Percentiles rank a stretch among this genome's conserved stretches.
Conservation (phyloP, 1,140 invertebrate genomes). For the Epicauta chinensis region DNA sequence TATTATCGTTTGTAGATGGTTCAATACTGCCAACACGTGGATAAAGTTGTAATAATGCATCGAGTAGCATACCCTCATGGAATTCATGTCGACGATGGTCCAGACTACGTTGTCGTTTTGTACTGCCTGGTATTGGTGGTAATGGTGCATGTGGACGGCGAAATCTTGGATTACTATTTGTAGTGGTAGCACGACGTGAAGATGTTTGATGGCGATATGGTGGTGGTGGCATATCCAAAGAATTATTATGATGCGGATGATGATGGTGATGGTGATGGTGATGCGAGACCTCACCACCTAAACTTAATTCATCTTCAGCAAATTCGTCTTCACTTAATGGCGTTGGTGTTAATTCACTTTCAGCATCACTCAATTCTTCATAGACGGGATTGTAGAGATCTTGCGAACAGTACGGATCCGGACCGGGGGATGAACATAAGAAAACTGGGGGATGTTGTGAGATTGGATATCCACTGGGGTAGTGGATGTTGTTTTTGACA, state of each 20-base stretch:
- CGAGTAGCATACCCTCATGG: slow-evolving; percentile 60
- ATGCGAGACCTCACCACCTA: slow-evolving; percentile 47
- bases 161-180: slow-evolving; percentile 31
- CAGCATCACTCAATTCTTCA: slow-evolving; percentile 61
- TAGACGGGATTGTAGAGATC: slow-evolving; percentile 65
- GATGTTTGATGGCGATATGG: slow-evolving; percentile 32
- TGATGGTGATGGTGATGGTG: slow-evolving; percentile 42
- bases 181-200: slow-evolving; percentile 33
- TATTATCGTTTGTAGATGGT: slow-evolving; percentile 27
- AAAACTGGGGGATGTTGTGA: slow-evolving; percentile 53
- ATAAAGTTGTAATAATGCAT: slow-evolving; percentile 56
- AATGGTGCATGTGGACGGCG: slow-evolving; percentile 37
- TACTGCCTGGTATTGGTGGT: slow-evolving; percentile 41
- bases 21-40: slow-evolving; percentile 50
- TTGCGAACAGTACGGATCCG: slow-evolving; percentile 60
- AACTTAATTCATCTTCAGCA: slow-evolving; percentile 60
- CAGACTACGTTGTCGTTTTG: slow-evolving; percentile 49
- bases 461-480: slow-evolving; percentile 50
- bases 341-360: slow-evolving; percentile 51
- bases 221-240: slow-evolving; percentile 43
- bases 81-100: slow-evolving; percentile 54
- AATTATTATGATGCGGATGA: slow-evolving; percentile 40
- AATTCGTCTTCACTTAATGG: slow-evolving; percentile 60
- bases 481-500: slow-evolving; percentile 53
- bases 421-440: slow-evolving; percentile 61